Base-by-base conservation (phyloP, 2,113 vertebrate genomes). In the Cinclus cinclus region DNA sequence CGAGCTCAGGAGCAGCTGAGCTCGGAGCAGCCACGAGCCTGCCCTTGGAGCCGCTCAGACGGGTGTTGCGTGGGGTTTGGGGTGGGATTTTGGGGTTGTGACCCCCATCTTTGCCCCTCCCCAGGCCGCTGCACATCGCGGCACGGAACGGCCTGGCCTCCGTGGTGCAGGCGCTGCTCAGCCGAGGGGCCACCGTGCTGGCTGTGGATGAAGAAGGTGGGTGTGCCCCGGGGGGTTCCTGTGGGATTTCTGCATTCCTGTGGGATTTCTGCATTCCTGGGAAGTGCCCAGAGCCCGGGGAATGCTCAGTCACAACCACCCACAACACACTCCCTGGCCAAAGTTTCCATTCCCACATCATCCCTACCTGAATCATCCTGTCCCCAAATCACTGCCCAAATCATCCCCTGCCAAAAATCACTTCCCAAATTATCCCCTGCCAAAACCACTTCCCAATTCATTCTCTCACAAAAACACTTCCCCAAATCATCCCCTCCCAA, bases 81-180 rank as follows among this genome's bases (percentile, higher is more conserved):
- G 31, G 16, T 13, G 13, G 39, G 17, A 2, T 55, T 42, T 55
- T 6, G 17, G 67, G 35, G 2, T 31, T 5, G 5, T 30, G 12
- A 44, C 4, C 4, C 17, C 68, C 16, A 7, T 47, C 46, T 47
- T 37, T 37, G 35, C 20, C 46, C 46, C 46, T 7, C 3, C 20
- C 15, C 79, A 99, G 99, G 99, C 99, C 99, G 31, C 99, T 99
- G 87, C 99, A 79, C 76, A 79, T 79, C 60, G 76, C 76, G 49
- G 99, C 99, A 13, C 98, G 99, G 86, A 99, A 99, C 24, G 99
- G 99, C 35, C 97, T 99, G 94, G 99, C 99, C 52, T 98, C 99
- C 4, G 99, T 99, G 31, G 99, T 99, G 83, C 99, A 99, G 98
- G 99, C 99, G 82, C 98, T 99, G 96, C 98, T 99, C 87, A 99